Conservation (phyloP, 1,140 invertebrate genomes). For the Ostrea denselamellosa region DNA sequence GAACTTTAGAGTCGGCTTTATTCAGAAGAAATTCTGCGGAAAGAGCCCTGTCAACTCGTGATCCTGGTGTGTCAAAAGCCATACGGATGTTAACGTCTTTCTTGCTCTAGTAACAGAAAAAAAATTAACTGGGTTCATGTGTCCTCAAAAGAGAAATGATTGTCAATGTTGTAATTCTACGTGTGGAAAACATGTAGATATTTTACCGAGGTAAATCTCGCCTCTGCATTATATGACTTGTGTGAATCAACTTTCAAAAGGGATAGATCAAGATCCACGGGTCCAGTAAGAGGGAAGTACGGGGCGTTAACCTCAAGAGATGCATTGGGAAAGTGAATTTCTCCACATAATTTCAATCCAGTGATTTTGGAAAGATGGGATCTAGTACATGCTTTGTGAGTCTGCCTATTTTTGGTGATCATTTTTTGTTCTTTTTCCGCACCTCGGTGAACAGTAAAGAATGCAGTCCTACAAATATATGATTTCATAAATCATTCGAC, state of each 20-base stretch:
- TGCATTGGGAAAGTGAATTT: conserved; percentile 87
- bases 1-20: conserved; percentile 63
- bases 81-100: conserved; percentile 56
- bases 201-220: conserved; percentile 64
- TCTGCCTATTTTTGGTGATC: conserved; percentile 79
- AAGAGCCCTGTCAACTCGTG: conserved; percentile 77
- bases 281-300: conserved; percentile 90
- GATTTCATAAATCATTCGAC: background rate
- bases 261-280: conserved; percentile 86
- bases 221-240: conserved; percentile 78
- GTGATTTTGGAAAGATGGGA: conserved; percentile 80
- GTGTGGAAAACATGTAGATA: background rate
- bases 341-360: conserved; percentile 90
- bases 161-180: background rate
- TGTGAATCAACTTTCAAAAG: conserved; percentile 89
- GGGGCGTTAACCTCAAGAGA: conserved; percentile 81
- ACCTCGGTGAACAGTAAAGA: conserved; percentile 68
- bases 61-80: conserved; percentile 80
- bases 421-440: conserved; percentile 68
- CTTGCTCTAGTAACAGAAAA: conserved; percentile 54
- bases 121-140: background rate
- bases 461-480: conserved; percentile 66
- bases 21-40: conserved; percentile 74
- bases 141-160: background rate
- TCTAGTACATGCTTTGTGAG: conserved; percentile 82